phyloP scores from a whole-genome alignment of 2,888 invertebrate genomes.

The Drosophila neotestacea region DNA sequence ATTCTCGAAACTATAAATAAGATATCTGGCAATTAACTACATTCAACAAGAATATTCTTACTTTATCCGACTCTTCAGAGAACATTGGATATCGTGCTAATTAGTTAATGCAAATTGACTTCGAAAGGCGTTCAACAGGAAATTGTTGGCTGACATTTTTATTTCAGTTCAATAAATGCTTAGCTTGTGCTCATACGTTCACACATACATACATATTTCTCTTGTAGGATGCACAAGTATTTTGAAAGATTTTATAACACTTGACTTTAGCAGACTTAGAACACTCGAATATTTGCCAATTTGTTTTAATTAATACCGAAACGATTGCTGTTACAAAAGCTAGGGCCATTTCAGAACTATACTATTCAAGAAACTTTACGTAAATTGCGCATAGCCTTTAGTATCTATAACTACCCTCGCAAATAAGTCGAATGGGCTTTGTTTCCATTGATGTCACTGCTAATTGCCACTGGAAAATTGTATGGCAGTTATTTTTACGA shows the following conservation, averaged over 20 bases:
- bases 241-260: constrained; percentile 8
- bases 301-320: constrained; percentile 73
- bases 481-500: constrained; percentile 24
- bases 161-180: constrained; percentile 22
- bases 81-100: constrained; percentile 22
- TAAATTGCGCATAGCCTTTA: no score
- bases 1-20: no score
- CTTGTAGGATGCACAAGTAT: background rate
- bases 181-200: background rate
- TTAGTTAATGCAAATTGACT: constrained; percentile 21
- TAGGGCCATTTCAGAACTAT: constrained; percentile 4
- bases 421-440: constrained; percentile 29
- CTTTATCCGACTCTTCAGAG: background rate
- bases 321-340: constrained; percentile 19
- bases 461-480: constrained; percentile 69
- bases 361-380: no score
- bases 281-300: constrained; percentile 50
- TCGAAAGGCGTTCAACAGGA: constrained; percentile 9
- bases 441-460: constrained; percentile 48
- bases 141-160: constrained; percentile 8
- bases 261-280: constrained; percentile 13
- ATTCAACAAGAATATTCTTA: background rate
- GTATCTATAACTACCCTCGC: background rate
- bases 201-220: background rate
- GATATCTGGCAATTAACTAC: background rate